Conservation (phyloP, 1,140 invertebrate genomes). For the Sesamia nonagrioides region DNA sequence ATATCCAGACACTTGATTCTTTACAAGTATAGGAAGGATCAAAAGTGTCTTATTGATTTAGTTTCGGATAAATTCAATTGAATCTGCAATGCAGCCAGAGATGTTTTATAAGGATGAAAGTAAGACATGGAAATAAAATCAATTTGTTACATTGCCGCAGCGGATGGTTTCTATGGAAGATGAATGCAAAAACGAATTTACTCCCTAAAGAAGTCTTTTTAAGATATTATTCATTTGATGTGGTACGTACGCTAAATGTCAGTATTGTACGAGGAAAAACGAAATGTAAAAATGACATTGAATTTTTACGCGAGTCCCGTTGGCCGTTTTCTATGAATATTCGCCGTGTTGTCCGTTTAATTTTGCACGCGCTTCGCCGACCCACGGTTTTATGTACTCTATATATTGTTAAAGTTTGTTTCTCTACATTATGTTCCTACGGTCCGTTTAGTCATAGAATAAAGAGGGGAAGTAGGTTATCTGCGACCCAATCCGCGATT, state of each 20-base stretch:
- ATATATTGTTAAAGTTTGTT: conserved; percentile 40
- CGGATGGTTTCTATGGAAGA: conserved; percentile 15
- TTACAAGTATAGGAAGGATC: not conserved
- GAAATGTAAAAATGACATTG: conserved; percentile 32
- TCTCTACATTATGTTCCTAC: conserved; percentile 12
- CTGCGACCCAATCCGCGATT: too few relatives aligned
- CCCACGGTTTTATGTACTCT: conserved; percentile 40
- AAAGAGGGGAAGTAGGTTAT: too few relatives aligned
- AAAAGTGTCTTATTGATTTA: conserved; percentile 3
- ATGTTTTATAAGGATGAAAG: conserved; percentile 17
- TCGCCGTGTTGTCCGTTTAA: conserved; percentile 43
- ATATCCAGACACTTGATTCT: not conserved
- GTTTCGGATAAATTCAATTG: conserved; percentile 26
- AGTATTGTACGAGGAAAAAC: conserved; percentile 9
- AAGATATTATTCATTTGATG: not conserved
- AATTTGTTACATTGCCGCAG: conserved; percentile 32
- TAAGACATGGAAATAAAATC: conserved; percentile 37
- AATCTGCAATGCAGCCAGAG: conserved; percentile 26
- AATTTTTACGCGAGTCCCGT: conserved; percentile 42
- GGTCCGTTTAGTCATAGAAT: too few relatives aligned
- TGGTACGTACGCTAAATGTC: conserved; percentile 2
- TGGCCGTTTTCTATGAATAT: conserved; percentile 40
- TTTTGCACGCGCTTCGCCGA: conserved; percentile 33
- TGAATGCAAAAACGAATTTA: conserved; percentile 7
- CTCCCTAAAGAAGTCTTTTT: not conserved